These are phyloP conservation scores for Mesochorus sp. DNA, from an alignment of 2,888 invertebrate genomes.

Conservation along the genomic window DNA sequence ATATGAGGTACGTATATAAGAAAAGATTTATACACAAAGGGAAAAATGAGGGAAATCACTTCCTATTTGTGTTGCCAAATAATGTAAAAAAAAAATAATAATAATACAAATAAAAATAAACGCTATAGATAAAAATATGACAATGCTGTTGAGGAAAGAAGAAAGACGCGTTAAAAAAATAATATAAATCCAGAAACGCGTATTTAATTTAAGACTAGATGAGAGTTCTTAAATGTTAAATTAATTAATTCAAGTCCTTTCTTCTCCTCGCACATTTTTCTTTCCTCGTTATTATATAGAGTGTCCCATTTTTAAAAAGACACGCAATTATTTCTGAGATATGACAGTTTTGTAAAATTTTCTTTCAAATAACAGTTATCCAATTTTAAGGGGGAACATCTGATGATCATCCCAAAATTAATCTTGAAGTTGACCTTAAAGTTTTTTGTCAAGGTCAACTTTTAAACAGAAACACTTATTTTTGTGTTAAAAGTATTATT, in stretches of 20 bases:
- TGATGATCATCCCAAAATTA: too few species aligned
- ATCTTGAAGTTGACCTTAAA: too few species aligned
- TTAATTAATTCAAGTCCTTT: constrained; percentile 51
- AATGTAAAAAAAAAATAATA: neutral
- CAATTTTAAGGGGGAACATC: too few species aligned
- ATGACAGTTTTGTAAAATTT: too few species aligned
- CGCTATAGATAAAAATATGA: neutral
- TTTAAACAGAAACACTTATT: too few species aligned
- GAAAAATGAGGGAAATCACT: constrained; percentile 18
- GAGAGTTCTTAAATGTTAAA: constrained; percentile 61
- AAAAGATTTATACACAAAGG: constrained; percentile 36
- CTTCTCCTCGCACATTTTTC: constrained; percentile 28
- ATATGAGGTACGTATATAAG: constrained; percentile 46
- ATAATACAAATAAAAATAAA: neutral
- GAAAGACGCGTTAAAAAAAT: constrained; percentile 50
- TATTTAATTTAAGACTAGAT: constrained; percentile 64
- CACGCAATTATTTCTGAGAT: too few species aligned
- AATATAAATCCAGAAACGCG: constrained; percentile 55
- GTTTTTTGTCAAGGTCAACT: too few species aligned
- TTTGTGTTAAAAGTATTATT: too few species aligned
- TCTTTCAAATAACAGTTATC: too few species aligned
- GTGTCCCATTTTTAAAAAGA: too few species aligned
- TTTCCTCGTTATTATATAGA: constrained; percentile 19
- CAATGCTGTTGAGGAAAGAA: neutral
- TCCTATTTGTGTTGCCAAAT: neutral